A percentile compares a stretch with the other conserved stretches of the same genome.
These are phyloP conservation scores for Limnodromus scolopaceus DNA, from an alignment of 2,797 vertebrate genomes.

Conservation along the genomic window DNA sequence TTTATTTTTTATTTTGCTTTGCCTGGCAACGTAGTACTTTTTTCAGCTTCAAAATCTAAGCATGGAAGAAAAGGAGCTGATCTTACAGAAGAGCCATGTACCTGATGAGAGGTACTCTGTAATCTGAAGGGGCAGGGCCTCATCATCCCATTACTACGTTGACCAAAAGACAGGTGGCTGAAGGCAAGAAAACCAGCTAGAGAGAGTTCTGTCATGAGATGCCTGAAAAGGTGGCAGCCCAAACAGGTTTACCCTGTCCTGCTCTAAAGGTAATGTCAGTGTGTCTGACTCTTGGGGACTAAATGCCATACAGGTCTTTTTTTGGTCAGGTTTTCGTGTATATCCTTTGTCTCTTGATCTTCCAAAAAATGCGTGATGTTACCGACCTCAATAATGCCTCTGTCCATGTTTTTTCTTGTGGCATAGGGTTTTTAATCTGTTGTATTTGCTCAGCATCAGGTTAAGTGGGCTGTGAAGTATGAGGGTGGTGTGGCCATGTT, in stretches of 20 bases:
- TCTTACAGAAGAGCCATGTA: neutral
- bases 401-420: neutral
- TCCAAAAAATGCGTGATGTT: neutral
- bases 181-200: neutral
- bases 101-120: neutral
- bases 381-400: neutral
- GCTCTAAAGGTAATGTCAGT: neutral
- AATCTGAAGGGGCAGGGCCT: neutral
- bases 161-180: neutral
- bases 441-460: neutral
- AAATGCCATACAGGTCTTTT: neutral
- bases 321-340: neutral
- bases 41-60: neutral
- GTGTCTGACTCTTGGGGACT: neutral
- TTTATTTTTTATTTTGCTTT: neutral
- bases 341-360: neutral
- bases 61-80: neutral
- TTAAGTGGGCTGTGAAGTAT: neutral
- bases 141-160: neutral
- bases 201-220: neutral
- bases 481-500: neutral
- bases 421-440: neutral
- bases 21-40: neutral
- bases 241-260: neutral
- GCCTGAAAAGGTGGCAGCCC: neutral